These are phyloP conservation scores for Engystomops pustulosus DNA, from an alignment of 2,113 vertebrate species.

Conservation along the genomic window DNA sequence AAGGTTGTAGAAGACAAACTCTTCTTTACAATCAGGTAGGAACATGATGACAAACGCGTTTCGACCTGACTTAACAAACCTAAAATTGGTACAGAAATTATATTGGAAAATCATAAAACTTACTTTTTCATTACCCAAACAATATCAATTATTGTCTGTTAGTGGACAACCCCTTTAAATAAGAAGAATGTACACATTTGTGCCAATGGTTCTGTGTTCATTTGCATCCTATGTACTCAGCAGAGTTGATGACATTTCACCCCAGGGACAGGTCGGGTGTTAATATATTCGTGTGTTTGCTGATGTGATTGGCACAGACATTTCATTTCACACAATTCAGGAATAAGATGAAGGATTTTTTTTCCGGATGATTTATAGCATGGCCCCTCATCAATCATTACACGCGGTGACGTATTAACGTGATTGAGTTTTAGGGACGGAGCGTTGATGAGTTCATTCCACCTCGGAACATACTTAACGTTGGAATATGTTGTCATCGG, in stretches of 20 bases:
- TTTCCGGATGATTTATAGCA: conserved; percentile 32
- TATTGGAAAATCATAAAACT: too few relatives aligned
- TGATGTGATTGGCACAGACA: neutral
- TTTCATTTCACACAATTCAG: conserved; percentile 4
- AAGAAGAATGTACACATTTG: neutral
- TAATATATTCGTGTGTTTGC: conserved; percentile 7
- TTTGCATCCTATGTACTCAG: neutral
- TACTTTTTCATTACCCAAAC: too few relatives aligned
- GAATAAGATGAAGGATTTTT: conserved; percentile 44
- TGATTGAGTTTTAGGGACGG: neutral
- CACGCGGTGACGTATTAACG: neutral
- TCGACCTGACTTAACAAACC: too few relatives aligned
- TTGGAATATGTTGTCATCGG: conserved; percentile 3
- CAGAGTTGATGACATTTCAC: neutral
- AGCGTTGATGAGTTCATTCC: conserved; percentile 5
- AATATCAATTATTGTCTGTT: too few relatives aligned
- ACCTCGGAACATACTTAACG: conserved; percentile 21
- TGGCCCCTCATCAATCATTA: conserved; percentile 34
- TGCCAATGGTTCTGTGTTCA: neutral
- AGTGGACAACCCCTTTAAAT: too few relatives aligned
- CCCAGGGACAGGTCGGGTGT: neutral
- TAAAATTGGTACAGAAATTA: too few relatives aligned
- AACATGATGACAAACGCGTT: too few relatives aligned
- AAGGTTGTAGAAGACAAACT: too few relatives aligned
- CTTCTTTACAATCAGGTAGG: too few relatives aligned